Evolutionary conservation across 2,888 invertebrate genomes (phyloP).

Genomic region (Tortricodes alternella): DNA sequence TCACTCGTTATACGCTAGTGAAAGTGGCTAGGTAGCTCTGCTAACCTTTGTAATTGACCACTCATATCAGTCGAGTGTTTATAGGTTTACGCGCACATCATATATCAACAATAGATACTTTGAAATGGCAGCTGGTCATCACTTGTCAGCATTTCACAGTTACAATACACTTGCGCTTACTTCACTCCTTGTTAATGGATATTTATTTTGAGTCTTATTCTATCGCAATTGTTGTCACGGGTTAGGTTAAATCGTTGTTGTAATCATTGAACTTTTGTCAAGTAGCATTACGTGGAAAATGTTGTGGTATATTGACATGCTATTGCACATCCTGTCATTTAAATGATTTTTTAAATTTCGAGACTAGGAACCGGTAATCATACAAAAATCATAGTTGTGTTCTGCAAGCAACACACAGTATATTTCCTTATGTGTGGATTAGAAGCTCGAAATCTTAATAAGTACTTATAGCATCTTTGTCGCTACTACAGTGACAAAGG

Average conservation of each 20-base stretch:
- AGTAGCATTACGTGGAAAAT: constrained; percentile 5
- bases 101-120: constrained; percentile 15
- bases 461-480: constrained; percentile 2
- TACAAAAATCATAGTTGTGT: not conserved
- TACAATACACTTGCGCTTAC: constrained; percentile 3
- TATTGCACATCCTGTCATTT: constrained; percentile 10
- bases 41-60: constrained; percentile 49
- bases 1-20: constrained; percentile 41
- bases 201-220: constrained; percentile 9
- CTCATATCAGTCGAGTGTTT: constrained; percentile 43
- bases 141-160: constrained; percentile 4
- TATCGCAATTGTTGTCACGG: constrained; percentile 18
- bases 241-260: constrained; percentile 11
- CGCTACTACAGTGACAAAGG: constrained; percentile 1
- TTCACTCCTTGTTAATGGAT: constrained; percentile 8
- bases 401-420: too few species aligned
- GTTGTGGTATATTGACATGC: not conserved
- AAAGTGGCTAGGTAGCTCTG: constrained; percentile 46
- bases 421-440: too few species aligned
- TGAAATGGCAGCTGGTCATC: constrained; percentile 3
- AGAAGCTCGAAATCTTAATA: too few species aligned
- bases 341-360: constrained; percentile 6
- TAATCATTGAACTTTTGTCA: constrained; percentile 20
- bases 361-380: not conserved
- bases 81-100: constrained; percentile 16